phyloP scores from a whole-genome alignment of 2,888 invertebrate genomes.

The Tinea semifulvella region DNA sequence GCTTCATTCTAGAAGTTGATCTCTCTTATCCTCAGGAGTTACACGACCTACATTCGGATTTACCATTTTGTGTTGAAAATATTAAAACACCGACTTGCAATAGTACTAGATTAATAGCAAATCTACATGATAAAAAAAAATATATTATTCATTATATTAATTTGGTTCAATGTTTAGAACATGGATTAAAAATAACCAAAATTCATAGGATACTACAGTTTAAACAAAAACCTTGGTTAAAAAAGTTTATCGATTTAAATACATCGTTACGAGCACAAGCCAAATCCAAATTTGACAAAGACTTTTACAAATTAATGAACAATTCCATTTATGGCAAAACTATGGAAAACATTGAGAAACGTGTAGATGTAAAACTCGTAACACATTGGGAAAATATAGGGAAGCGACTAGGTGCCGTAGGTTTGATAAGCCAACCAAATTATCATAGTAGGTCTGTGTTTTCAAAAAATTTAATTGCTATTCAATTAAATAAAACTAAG shows the following conservation, averaged over 20 bases:
- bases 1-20: conserved; percentile 28
- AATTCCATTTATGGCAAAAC: conserved; percentile 37
- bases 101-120: conserved; percentile 22
- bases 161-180: conserved; percentile 24
- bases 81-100: conserved; percentile 12
- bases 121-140: conserved; percentile 22
- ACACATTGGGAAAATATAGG: conserved; percentile 28
- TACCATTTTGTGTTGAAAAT: conserved; percentile 14
- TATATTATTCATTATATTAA: conserved; percentile 27
- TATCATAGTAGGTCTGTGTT: conserved; percentile 30
- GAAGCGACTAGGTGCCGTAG: conserved; percentile 24
- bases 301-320: conserved; percentile 37
- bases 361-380: conserved; percentile 28
- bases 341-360: conserved; percentile 30
- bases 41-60: conserved; percentile 23
- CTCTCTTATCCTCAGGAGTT: conserved; percentile 23
- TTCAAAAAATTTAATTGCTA: conserved; percentile 28
- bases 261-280: conserved; percentile 27
- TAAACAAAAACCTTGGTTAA: conserved; percentile 32
- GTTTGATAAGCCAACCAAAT: conserved; percentile 24
- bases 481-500: conserved; percentile 19
- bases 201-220: conserved; percentile 32
- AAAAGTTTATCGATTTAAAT: conserved; percentile 37
- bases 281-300: conserved; percentile 32
- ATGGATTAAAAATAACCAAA: conserved; percentile 25